These are phyloP conservation scores for Pipistrellus pygmaeus DNA, from an alignment of 2,797 vertebrate species.

Conservation along the genomic window DNA sequence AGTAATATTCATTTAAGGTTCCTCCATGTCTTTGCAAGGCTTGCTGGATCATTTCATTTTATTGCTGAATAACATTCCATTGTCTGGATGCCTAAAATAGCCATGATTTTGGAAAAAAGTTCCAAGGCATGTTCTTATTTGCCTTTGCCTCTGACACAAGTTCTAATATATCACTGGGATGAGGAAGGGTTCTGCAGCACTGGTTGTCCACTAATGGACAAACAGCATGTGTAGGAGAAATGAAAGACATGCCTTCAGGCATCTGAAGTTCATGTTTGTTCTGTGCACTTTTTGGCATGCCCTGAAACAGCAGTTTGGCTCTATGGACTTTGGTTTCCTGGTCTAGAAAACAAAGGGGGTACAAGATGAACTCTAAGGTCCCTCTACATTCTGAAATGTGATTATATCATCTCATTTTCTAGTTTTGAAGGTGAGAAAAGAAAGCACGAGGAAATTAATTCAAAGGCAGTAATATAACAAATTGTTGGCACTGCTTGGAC, in stretches of 20 bases:
- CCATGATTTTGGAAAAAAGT: not conserved
- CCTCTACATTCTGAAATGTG: slow-evolving; percentile 30
- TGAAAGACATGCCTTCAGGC: not conserved
- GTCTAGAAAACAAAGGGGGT: not conserved
- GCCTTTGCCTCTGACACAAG: not conserved
- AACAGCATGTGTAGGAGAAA: not conserved
- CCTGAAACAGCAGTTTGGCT: not conserved
- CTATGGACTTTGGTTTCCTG: not conserved
- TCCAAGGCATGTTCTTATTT: slow-evolving; percentile 16
- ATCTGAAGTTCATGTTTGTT: not conserved
- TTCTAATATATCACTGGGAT: not conserved
- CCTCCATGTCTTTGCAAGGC: not conserved
- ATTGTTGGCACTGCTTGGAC: not conserved
- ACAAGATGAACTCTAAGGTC: not conserved
- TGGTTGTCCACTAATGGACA: not conserved
- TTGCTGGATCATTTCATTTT: not conserved
- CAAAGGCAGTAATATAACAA: not conserved
- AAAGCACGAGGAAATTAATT: not conserved
- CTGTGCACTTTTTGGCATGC: not conserved
- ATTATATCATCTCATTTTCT: not conserved
- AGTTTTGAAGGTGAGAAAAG: not conserved
- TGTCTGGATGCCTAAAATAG: not conserved
- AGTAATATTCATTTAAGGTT: not conserved
- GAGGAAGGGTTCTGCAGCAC: not conserved
- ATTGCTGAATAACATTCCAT: not conserved